Evolutionary conservation across 2,888 invertebrate species (phyloP).

Genomic region (Tromatobia lineatoria): DNA sequence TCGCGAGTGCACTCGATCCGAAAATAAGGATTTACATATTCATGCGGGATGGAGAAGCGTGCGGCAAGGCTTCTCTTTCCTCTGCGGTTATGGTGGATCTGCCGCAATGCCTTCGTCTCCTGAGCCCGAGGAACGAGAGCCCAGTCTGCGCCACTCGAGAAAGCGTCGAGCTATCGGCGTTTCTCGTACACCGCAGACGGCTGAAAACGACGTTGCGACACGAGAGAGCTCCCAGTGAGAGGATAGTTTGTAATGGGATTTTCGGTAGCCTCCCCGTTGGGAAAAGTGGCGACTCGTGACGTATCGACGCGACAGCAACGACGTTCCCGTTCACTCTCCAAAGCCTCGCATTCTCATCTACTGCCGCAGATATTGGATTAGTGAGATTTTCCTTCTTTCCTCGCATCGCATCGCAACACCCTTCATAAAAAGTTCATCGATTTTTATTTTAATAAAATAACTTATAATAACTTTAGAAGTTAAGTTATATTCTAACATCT

Average conservation of each 20-base stretch:
- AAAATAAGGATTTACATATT: slow-evolving; percentile 86
- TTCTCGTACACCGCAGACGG: slow-evolving; percentile 64
- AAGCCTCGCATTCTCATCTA: slow-evolving; percentile 20
- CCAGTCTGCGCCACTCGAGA: slow-evolving; percentile 47
- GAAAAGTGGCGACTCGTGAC: slow-evolving; percentile 55
- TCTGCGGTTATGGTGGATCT: slow-evolving; percentile 27
- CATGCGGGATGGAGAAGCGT: slow-evolving; percentile 80
- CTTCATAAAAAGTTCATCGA: neutral
- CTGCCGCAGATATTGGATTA: slow-evolving; percentile 71
- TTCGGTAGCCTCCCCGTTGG: slow-evolving; percentile 73
- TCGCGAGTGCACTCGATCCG: slow-evolving; percentile 84
- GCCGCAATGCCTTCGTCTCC: slow-evolving; percentile 23
- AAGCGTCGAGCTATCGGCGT: slow-evolving; percentile 73
- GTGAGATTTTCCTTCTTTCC: slow-evolving; percentile 67
- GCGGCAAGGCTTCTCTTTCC: slow-evolving; percentile 53
- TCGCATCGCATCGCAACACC: neutral
- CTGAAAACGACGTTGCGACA: slow-evolving; percentile 63
- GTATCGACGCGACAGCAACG: slow-evolving; percentile 50
- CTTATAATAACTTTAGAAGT: neutral
- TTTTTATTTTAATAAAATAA: neutral
- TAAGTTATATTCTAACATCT: neutral
- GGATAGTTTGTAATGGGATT: slow-evolving; percentile 84
- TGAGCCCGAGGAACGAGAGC: slow-evolving; percentile 69
- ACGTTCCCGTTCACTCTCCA: slow-evolving; percentile 31
- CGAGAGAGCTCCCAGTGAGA: slow-evolving; percentile 71